Percentiles rank a stretch among this genome's conserved stretches.
phyloP scores from a whole-genome alignment of 2,888 invertebrate species.

The Apomyelois bistriatella region DNA sequence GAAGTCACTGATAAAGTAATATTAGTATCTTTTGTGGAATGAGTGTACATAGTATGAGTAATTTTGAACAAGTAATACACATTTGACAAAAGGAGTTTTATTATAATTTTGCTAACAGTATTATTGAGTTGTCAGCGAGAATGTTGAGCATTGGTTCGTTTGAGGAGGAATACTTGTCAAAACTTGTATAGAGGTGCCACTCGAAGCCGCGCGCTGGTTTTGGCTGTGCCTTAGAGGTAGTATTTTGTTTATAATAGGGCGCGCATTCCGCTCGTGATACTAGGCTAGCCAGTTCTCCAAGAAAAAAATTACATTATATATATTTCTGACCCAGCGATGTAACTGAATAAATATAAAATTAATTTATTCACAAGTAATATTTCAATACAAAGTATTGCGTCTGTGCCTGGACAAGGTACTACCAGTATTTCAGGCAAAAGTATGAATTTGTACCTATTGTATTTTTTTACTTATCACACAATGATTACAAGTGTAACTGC shows the following conservation, averaged over 20 bases:
- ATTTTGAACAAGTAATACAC: slow-evolving; percentile 24
- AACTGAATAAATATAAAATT: too few relatives aligned
- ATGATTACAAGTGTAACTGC: too few relatives aligned
- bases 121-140: slow-evolving; percentile 49
- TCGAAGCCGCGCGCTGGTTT: not conserved
- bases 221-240: not conserved
- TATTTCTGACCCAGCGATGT: too few relatives aligned
- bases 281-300: too few relatives aligned
- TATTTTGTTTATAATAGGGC: not conserved
- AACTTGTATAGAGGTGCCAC: slow-evolving; percentile 2
- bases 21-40: slow-evolving; percentile 24
- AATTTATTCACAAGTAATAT: too few relatives aligned
- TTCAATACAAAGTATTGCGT: too few relatives aligned
- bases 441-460: too few relatives aligned
- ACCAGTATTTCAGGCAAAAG: too few relatives aligned
- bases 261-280: not conserved
- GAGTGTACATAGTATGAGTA: slow-evolving; percentile 25
- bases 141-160: slow-evolving; percentile 18
- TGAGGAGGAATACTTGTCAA: slow-evolving; percentile 18
- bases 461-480: too few relatives aligned
- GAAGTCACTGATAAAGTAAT: slow-evolving; percentile 1
- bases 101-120: slow-evolving; percentile 56
- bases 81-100: slow-evolving; percentile 39
- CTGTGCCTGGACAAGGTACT: too few relatives aligned
- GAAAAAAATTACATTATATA: too few relatives aligned